A percentile compares a stretch with the other conserved stretches of the same genome.
phyloP scores from a whole-genome alignment of 2,113 vertebrate genomes.

The Nothocercus julius region DNA sequence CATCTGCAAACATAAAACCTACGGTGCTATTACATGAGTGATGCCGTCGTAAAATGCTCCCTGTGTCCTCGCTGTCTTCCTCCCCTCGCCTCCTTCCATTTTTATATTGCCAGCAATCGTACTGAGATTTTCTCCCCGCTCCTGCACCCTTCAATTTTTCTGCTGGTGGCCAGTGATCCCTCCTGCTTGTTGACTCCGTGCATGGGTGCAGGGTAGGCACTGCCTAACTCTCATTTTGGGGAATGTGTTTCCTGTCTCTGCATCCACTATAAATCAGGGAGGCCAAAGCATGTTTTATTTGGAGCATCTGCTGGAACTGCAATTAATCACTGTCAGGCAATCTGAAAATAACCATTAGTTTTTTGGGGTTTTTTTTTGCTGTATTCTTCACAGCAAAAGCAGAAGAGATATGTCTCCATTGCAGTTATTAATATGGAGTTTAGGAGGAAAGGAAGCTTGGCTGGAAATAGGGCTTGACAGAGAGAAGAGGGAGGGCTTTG shows the following conservation, averaged over 20 bases:
- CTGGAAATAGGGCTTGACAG: not conserved
- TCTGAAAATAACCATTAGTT: constrained; percentile 21
- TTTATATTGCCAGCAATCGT: not conserved
- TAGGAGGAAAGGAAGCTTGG: not conserved
- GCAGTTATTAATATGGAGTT: not conserved
- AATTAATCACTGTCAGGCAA: constrained; percentile 51
- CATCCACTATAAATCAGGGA: constrained; percentile 16
- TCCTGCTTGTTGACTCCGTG: not conserved
- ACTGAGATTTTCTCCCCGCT: not conserved
- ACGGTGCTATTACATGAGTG: not conserved
- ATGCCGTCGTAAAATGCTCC: not conserved
- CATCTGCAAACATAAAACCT: not conserved
- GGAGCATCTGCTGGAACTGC: constrained; percentile 33
- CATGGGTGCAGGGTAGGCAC: not conserved
- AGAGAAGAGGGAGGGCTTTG: rapidly evolving
- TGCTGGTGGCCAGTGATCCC: not conserved
- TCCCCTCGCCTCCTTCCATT: not conserved
- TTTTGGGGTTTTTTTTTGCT: not conserved
- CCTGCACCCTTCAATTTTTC: not conserved
- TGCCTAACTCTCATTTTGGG: not conserved
- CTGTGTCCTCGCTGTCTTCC: not conserved
- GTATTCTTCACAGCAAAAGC: not conserved
- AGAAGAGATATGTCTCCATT: constrained; percentile 34
- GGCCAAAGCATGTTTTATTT: constrained; percentile 10
- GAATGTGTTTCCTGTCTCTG: not conserved